Base-by-base conservation (phyloP, 1,140 invertebrate species). In the Eurosta solidaginis region DNA sequence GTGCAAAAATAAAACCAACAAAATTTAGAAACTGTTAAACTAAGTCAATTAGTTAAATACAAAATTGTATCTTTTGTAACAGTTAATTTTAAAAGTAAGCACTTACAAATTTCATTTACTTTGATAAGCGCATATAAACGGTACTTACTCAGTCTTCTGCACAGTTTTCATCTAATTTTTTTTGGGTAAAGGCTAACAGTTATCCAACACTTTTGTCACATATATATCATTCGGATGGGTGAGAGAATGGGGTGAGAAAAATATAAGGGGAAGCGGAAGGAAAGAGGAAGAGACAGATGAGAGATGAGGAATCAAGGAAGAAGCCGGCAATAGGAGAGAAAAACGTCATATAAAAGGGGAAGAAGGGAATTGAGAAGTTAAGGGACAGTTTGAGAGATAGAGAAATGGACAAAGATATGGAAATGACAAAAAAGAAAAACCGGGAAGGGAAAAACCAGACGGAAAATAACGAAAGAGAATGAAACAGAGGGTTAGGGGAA, bases 81-180 rank as follows among this genome's bases (percentile, higher is more conserved):
- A 68, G 17, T 68, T 68, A n/a, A 68, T 68, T 68, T 68, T 10
- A n/a, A 68, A 68, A 68, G 33, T n/a, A n/a, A n/a, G n/a, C n/a
- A n/a, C n/a, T n/a, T n/a, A n/a, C n/a, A n/a, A n/a, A n/a, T n/a
- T n/a, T n/a, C n/a, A n/a, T n/a, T n/a, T n/a, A n/a, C n/a, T n/a
- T n/a, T n/a, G n/a, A n/a, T n/a, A n/a, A n/a, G n/a, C n/a, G n/a
- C n/a, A n/a, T n/a, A n/a, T n/a, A n/a, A n/a, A n/a, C n/a, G n/a
- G n/a, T n/a, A n/a, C n/a, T n/a, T n/a, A n/a, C n/a, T n/a, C n/a
- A n/a, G n/a, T n/a, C n/a, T n/a, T n/a, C n/a, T n/a, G n/a, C n/a
- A n/a, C n/a, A n/a, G n/a, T n/a, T n/a, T n/a, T n/a, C n/a, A n/a
- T n/a, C n/a, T n/a, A n/a, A n/a, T n/a, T n/a, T n/a, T n/a, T n/a